phyloP scores from a whole-genome alignment of 2,797 vertebrate genomes.

The Schizopygopsis malacanthus region DNA sequence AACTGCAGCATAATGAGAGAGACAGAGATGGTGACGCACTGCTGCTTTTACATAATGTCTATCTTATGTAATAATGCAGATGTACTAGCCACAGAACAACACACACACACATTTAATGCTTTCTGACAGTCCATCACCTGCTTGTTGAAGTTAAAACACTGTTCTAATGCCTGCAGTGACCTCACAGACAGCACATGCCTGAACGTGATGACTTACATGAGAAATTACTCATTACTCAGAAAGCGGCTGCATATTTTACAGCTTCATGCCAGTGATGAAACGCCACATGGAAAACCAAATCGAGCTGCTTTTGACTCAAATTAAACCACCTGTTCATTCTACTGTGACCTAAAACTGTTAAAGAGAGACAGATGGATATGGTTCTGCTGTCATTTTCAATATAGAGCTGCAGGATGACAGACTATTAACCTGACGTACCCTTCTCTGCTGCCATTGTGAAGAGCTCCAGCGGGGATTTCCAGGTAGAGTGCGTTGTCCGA shows the following conservation, averaged over 20 bases:
- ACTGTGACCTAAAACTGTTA: background rate
- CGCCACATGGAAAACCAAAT: constrained; percentile 1
- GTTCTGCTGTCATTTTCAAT: background rate
- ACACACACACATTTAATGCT: background rate
- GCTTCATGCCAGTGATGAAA: background rate
- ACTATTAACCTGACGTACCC: constrained; percentile 78
- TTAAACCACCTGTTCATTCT: constrained; percentile 2
- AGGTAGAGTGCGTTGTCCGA: constrained; percentile 90
- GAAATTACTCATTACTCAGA: background rate
- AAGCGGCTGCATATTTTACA: background rate
- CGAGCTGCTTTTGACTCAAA: background rate
- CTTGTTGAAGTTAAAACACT: constrained; percentile 25
- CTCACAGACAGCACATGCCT: background rate
- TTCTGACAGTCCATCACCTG: constrained; percentile 19
- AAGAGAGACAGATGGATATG: background rate
- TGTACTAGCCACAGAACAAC: constrained; percentile 57
- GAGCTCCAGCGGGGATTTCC: constrained; percentile 89
- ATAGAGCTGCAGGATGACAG: background rate
- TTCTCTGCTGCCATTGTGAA: constrained; percentile 96
- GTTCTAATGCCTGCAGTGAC: background rate
- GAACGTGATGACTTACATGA: background rate
- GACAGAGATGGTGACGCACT: constrained; percentile 59
- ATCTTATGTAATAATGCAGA: constrained; percentile 73
- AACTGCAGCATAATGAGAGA: constrained; percentile 76
- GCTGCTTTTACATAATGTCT: constrained; percentile 67